Base-by-base conservation (phyloP, 1,140 invertebrate genomes). In the Ditylenchus dipsaci region DNA sequence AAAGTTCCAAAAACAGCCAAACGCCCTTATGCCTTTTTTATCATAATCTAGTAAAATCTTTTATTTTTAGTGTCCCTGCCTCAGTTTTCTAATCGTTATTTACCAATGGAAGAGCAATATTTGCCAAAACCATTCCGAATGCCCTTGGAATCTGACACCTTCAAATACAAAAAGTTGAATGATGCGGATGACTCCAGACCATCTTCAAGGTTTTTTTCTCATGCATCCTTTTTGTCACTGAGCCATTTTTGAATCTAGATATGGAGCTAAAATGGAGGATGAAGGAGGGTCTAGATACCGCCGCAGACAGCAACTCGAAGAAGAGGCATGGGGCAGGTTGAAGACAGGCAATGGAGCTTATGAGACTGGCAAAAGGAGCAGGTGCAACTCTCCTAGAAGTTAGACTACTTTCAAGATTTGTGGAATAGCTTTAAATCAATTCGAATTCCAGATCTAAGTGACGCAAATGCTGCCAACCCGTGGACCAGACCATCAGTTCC, bases 11-110 rank as follows among this genome's bases (percentile, higher is more conserved):
- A n/a, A n/a, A n/a, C n/a, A n/a, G n/a, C n/a, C n/a, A n/a, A n/a
- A n/a, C n/a, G n/a, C n/a, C n/a, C n/a, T 63, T 17, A n/a, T 11
- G 26, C 13, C 27, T 5, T 59, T 67, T 67, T 64, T 21, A 67
- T 56, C 11, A 63, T 15, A 71, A 63, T 47, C n/a, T n/a, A n/a
- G n/a, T 38, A 38, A 38, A 38, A 38, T 5, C 33, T 11, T n/a
- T n/a, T 38, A 11, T 38, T 53, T 53, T 26, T 7, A 53, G 76
- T 81, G 17, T 77, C 75, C 13, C 57, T 82, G 19, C 79, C 79
- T 17, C 80, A 82, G 47, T 82, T 82, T 70, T 77, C 76, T 23
- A 79, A 79, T 53, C 75, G 80, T 58, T 79, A 79, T 56, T 33
- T 76, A n/a, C 76, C 75, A 15, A 38, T 76, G 61, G 75, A 76